A percentile compares a stretch with the other conserved stretches of the same genome.
Evolutionary conservation across 23 tunicate species (phyloP).

Genomic region (Halocynthia roretzi): DNA sequence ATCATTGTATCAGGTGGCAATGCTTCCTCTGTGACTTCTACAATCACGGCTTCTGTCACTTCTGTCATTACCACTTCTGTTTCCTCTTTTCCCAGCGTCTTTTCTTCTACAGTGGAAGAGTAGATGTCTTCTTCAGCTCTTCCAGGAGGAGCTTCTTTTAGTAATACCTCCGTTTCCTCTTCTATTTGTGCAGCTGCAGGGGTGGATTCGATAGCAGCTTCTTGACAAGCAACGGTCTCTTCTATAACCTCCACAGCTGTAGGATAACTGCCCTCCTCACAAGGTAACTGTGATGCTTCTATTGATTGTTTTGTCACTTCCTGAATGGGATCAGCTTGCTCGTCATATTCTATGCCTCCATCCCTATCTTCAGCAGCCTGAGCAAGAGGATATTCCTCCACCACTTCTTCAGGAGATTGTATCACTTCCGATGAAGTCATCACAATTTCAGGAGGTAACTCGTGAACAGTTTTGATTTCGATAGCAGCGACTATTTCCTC

Average conservation of each 20-base stretch:
- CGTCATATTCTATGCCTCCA: neutral
- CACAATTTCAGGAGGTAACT: no score
- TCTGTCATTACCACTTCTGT: no score
- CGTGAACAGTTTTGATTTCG: no score
- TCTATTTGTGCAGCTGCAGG: constrained; percentile 2
- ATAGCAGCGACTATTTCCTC: neutral
- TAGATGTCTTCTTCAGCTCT: constrained; percentile 7
- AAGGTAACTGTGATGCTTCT: neutral
- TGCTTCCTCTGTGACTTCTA: no score
- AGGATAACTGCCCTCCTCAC: no score
- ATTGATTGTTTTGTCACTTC: constrained; percentile 7
- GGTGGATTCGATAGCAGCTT: neutral
- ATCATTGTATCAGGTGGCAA: no score
- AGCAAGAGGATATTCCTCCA: no score
- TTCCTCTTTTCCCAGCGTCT: neutral
- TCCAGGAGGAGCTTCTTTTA: neutral
- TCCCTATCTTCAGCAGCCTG: no score
- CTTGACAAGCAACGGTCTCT: neutral
- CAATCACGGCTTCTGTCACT: no score
- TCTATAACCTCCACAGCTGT: neutral
- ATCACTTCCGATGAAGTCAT: no score
- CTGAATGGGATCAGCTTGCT: neutral
- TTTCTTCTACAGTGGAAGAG: neutral
- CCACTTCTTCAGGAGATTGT: no score
- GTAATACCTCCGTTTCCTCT: neutral